phyloP scores from a whole-genome alignment of 2,888 invertebrate genomes.

The Melieria crassipennis region DNA sequence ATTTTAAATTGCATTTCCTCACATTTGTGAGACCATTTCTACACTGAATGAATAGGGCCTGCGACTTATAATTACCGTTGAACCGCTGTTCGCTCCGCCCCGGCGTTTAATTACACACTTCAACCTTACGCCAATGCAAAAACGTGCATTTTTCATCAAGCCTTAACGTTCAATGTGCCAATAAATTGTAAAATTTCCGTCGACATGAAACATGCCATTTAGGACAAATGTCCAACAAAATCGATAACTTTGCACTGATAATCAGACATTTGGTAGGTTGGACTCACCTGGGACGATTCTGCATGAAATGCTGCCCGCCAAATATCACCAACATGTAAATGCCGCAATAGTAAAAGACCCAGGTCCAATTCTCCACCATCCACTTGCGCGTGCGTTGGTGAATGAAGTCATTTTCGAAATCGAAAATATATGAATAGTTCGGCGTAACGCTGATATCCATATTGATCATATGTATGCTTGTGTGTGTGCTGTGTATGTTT shows the following conservation, averaged over 20 bases:
- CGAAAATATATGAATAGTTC: constrained; percentile 94
- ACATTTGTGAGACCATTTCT: too few relatives aligned
- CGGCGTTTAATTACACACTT: too few relatives aligned
- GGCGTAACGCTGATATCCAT: constrained; percentile 74
- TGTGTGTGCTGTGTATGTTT: constrained; percentile 7
- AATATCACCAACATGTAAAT: constrained; percentile 95
- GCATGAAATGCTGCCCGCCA: constrained; percentile 94
- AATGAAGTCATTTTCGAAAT: constrained; percentile 94
- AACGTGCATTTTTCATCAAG: too few relatives aligned
- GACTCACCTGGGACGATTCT: constrained; percentile 80
- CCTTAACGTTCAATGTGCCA: background rate
- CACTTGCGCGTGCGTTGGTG: constrained; percentile 88
- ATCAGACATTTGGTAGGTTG: background rate
- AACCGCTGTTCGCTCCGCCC: too few relatives aligned
- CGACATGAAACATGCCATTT: background rate
- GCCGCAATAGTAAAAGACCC: constrained; percentile 86
- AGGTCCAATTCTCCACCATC: constrained; percentile 97
- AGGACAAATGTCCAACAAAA: background rate
- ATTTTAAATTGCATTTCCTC: too few relatives aligned
- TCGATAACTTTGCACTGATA: background rate
- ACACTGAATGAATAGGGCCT: too few relatives aligned
- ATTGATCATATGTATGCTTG: constrained; percentile 59
- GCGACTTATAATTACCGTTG: too few relatives aligned
- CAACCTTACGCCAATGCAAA: too few relatives aligned
- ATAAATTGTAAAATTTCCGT: background rate